Percentiles rank a stretch among this genome's conserved stretches.
Evolutionary conservation across 2,113 vertebrate genomes (phyloP).

Genomic region (Phyllostomus discolor): DNA sequence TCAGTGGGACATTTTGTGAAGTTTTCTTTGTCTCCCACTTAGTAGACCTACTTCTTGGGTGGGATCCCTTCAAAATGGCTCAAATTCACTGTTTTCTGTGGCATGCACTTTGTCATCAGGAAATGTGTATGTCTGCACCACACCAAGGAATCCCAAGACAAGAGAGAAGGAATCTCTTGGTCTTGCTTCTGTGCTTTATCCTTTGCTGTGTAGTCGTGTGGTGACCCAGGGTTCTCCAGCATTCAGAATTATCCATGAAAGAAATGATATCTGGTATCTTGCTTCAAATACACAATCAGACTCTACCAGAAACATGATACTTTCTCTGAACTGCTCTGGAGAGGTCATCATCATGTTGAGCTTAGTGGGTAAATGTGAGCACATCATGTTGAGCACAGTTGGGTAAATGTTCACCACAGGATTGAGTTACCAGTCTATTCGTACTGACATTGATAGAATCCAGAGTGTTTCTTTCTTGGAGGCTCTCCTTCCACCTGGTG

Average conservation of each 20-base stretch:
- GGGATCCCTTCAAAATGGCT: background rate
- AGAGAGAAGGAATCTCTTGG: no score
- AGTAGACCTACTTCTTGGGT: background rate
- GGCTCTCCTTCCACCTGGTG: background rate
- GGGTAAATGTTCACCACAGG: background rate
- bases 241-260: background rate
- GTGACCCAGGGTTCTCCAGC: background rate
- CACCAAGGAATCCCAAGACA: background rate
- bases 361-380: background rate
- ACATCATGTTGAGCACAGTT: background rate
- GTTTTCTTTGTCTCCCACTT: background rate
- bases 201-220: background rate
- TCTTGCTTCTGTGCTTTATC: background rate
- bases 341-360: background rate
- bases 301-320: rapidly evolving
- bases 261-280: background rate
- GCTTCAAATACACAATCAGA: background rate
- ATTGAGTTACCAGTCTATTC: background rate
- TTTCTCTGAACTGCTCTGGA: background rate
- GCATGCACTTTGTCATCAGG: background rate
- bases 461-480: background rate
- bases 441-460: background rate
- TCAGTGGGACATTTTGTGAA: background rate
- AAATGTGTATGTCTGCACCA: background rate
- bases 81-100: background rate